Base-by-base conservation (phyloP, 2,888 invertebrate species). In the Latrodectus elegans region DNA sequence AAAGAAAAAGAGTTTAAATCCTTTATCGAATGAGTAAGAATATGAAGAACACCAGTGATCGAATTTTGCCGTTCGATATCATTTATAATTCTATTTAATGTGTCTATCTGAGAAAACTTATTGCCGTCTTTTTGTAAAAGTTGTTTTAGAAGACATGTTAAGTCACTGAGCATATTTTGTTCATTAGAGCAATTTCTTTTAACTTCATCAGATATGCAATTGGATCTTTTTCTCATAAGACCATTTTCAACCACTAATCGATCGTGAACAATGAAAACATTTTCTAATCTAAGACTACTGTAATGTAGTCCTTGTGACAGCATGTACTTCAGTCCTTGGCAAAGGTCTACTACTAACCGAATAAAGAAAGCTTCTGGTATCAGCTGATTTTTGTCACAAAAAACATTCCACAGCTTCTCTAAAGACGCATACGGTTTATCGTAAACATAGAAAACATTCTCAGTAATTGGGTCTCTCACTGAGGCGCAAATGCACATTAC, bases 361-460 rank as follows among this genome's bases (percentile, higher is more conserved):
- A 91, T 91, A 26, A 91, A 90, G 52, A 91, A 89, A 53, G 88
- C 88, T 75, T 91, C 91, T 9, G 91, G 91, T 52, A 91, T 89
- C 38, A 88, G 85, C 78, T 87, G 88, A 64, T 90, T 90, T 52
- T 90, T 90, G 51, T 90, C 82, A 74, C 90, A 90, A 88, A 91
- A 90, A 70, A 90, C 88, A 72, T 90, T 90, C 64, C 90, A 90
- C 79, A 91, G 88, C 80, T 91, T 91, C 76, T 91, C 91, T 26
- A 91, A 86, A 26, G 91, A 91, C 22, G 91, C 91, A 11, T 90
- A 89, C 14, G 91, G 91, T 76, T 91, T 91, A 78, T 91, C 91
- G 75, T 91, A 90, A 26, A 91, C 90, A 81, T 91, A 91, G 81
- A 91, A 91, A 49, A 90, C 79, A 67, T 91, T 90, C 53, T 90